Evolutionary conservation across 2,888 invertebrate genomes (phyloP).

Genomic region (Caenorhabditis sp.): DNA sequence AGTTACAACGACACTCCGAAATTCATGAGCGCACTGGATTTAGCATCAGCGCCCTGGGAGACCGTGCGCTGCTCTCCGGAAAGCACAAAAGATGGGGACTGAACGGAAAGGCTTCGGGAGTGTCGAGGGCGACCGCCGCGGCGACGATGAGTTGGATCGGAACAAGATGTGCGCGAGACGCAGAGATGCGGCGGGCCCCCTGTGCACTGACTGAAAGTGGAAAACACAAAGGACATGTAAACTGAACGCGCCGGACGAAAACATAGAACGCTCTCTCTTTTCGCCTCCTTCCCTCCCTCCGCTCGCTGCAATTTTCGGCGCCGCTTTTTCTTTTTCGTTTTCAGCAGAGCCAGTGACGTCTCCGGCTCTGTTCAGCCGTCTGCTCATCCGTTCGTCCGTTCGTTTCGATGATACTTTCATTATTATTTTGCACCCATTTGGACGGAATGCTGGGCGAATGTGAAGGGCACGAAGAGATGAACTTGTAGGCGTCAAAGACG

Average conservation of each 20-base stretch:
- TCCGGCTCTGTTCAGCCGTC: too few species aligned
- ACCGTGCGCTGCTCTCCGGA: too few species aligned
- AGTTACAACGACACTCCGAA: too few species aligned
- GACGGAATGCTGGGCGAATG: background rate
- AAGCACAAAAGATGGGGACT: too few species aligned
- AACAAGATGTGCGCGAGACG: constrained; percentile 14
- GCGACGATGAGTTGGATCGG: constrained; percentile 8
- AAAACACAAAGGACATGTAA: constrained; percentile 50
- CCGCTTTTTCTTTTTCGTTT: background rate
- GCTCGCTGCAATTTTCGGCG: background rate
- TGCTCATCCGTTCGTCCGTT: background rate
- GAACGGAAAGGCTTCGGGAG: too few species aligned
- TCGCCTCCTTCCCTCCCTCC: background rate
- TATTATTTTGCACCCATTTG: constrained; percentile 1
- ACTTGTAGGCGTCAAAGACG: constrained; percentile 3
- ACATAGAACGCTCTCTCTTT: constrained; percentile 36
- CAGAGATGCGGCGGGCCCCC: constrained; percentile 10
- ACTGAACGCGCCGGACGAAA: constrained; percentile 50
- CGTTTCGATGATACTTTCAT: background rate
- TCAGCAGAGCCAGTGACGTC: too few species aligned
- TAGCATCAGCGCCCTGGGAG: too few species aligned
- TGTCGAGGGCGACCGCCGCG: too few species aligned
- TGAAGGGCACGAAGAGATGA: background rate
- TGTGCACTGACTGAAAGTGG: constrained; percentile 43
- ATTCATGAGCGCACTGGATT: too few species aligned